Evolutionary conservation across 2,888 invertebrate species (phyloP).

Genomic region (Mechanitis mazaeus): DNA sequence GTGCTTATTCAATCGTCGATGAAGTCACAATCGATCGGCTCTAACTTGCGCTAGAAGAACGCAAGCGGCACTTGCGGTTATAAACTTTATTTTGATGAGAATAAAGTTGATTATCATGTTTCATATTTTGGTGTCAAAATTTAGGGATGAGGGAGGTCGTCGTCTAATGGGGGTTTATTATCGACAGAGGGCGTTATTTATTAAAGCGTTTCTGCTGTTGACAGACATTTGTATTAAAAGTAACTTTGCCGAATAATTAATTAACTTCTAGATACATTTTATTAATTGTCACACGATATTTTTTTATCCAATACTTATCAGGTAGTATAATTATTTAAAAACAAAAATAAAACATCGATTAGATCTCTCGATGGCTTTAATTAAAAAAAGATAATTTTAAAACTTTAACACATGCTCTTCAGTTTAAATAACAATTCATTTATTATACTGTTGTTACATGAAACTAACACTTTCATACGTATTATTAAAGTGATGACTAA

Average conservation of each 20-base stretch:
- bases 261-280: no score
- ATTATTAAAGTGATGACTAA: slow-evolving; percentile 13
- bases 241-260: slow-evolving; percentile 40
- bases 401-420: no score
- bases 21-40: slow-evolving; percentile 38
- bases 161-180: slow-evolving; percentile 51
- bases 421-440: no score
- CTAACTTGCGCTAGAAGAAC: slow-evolving; percentile 39
- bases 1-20: slow-evolving; percentile 35
- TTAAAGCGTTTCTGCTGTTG: slow-evolving; percentile 47
- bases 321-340: no score
- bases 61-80: slow-evolving; percentile 35
- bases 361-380: no score
- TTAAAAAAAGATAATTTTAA: no score
- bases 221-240: slow-evolving; percentile 55
- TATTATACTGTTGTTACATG: no score
- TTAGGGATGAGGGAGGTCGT: slow-evolving; percentile 61
- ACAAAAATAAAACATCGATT: no score
- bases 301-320: no score
- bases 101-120: slow-evolving; percentile 38
- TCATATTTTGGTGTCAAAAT: slow-evolving; percentile 34
- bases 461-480: slow-evolving; percentile 31
- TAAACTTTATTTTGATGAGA: slow-evolving; percentile 33
- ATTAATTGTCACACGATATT: no score
- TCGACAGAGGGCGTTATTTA: slow-evolving; percentile 60